Percentiles rank a stretch among this genome's conserved stretches.
Evolutionary conservation across 2,888 invertebrate species (phyloP).

Genomic region (Gymnoscelis rufifasciata): DNA sequence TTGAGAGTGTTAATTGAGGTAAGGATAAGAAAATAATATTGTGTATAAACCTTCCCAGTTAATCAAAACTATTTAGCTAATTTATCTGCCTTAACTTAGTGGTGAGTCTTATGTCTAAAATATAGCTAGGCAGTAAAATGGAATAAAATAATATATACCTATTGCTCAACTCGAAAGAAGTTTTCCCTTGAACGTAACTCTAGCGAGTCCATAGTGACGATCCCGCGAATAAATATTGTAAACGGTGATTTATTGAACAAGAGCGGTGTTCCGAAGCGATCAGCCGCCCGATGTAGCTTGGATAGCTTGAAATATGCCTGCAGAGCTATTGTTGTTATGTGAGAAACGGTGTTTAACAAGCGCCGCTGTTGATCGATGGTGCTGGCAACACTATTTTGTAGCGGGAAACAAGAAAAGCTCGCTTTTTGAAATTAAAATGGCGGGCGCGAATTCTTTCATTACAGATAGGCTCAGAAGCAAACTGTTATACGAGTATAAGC

Average conservation of each 20-base stretch:
- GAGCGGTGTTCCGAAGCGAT: constrained; percentile 60
- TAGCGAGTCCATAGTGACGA: constrained; percentile 52
- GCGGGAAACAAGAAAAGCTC: constrained; percentile 58
- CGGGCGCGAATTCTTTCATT: neutral
- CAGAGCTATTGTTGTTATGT: constrained; percentile 75
- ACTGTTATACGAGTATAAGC: no score
- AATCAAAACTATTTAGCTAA: no score
- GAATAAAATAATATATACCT: no score
- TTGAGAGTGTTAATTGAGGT: no score
- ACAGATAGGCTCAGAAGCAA: neutral
- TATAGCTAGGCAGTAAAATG: no score
- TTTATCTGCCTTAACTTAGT: no score
- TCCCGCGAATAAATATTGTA: constrained; percentile 75
- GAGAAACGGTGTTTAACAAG: constrained; percentile 77
- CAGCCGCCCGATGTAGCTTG: constrained; percentile 67
- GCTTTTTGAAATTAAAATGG: constrained; percentile 2
- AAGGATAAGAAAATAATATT: no score
- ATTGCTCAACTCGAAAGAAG: constrained; percentile 3
- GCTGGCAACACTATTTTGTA: constrained; percentile 60
- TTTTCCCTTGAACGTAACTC: constrained; percentile 31
- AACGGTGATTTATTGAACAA: constrained; percentile 72
- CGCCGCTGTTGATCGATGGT: constrained; percentile 66
- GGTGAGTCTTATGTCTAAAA: no score
- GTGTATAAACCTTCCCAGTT: no score
- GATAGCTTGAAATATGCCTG: constrained; percentile 75